Evolutionary conservation across 2,888 invertebrate species (phyloP), one percentile per base, ranked within the genome.

Genomic region (Tupiocoris notatus): DNA sequence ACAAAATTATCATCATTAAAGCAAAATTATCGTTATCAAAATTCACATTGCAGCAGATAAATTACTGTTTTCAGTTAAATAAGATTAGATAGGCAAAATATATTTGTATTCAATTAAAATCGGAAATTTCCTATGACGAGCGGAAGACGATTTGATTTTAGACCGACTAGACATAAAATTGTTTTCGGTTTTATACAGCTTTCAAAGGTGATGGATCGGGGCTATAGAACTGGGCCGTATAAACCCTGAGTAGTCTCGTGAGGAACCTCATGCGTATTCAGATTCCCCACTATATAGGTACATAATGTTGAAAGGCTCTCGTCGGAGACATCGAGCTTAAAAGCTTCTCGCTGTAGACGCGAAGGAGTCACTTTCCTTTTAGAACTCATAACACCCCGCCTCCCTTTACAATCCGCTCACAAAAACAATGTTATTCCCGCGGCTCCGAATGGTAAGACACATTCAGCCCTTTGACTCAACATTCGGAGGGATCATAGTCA

Each of bases 331-430:
- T 66, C 17, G 56, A 6, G 66, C 39, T 65, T 39, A 25, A 66
- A 66, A 56, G 54, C 56, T 66, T 66, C 66, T 25, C 66, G 66
- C 54, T 66, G 66, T 56, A 66, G 54, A 66, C 54, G 56, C 66
- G 54, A 16, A 54, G 21, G 66, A 39, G 66, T 66, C 66, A 25
- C 66, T 66, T 66, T 56, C 66, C 56, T 56, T 39, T 24, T 54
- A 66, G 66, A 20, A 54, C 66, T 66, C 66, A 66, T 66, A 66
- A 66, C 39, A 39, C 39, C 39, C 39, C 3, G 6, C 39, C 12
- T 39, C 39, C 39, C 3, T 39, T 39, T 39, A 39, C 39, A 39
- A 39, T 39, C 39, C 39, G 39, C 39, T 39, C 39, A 39, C 39
- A 39, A 39, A 39, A 39, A 39, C 39, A 39, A 39, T 39, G 39